phyloP scores from a whole-genome alignment of 2,888 invertebrate species.

The Saturnia japonica region DNA sequence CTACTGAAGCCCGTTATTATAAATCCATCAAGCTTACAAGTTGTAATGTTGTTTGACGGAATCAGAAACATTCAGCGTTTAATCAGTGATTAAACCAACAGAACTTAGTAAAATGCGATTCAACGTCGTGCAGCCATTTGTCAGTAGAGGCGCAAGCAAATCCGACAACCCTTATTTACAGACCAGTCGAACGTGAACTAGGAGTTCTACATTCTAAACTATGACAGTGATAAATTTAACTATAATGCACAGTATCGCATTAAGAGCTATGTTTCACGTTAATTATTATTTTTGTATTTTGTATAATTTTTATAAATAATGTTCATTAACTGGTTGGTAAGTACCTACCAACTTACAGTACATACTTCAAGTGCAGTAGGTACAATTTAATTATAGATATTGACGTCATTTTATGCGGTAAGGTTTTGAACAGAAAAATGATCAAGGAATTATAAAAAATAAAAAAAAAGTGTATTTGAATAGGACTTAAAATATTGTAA shows the following conservation, averaged over 20 bases:
- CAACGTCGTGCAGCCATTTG: constrained; percentile 41
- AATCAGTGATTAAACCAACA: constrained; percentile 43
- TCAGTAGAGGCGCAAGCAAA: constrained; percentile 48
- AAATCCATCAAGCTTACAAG: constrained; percentile 18
- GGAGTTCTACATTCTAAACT: constrained; percentile 34
- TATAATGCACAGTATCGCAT: constrained; percentile 34
- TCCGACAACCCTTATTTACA: constrained; percentile 52
- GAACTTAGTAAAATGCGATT: constrained; percentile 44
- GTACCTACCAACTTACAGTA: no score
- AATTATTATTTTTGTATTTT: constrained; percentile 12
- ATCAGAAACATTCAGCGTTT: constrained; percentile 37
- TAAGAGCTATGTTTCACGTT: constrained; percentile 16
- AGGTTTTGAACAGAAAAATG: no score
- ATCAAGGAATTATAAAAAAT: no score
- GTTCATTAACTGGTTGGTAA: no score
- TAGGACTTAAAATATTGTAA: no score
- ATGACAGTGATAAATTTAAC: constrained; percentile 42
- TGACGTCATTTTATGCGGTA: no score
- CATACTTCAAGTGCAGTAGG: no score
- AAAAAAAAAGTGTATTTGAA: no score
- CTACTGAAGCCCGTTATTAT: constrained; percentile 4
- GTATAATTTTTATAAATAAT: no score
- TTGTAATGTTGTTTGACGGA: constrained; percentile 20
- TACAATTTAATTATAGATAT: no score
- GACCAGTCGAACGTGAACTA: constrained; percentile 48